phyloP scores from a whole-genome alignment of 2,888 invertebrate genomes.

The Spilosoma lubricipeda region DNA sequence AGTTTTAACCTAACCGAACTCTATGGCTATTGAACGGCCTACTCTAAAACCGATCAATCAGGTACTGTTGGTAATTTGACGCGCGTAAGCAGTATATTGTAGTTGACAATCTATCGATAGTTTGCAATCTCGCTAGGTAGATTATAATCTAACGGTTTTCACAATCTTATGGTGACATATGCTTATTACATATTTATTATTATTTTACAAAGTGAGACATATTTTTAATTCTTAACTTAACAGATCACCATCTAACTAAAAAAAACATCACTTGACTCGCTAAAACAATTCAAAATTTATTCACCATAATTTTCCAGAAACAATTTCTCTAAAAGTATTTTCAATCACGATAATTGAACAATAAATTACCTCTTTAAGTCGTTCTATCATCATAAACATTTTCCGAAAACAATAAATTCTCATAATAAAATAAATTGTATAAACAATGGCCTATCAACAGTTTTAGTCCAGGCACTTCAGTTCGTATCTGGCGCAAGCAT shows the following conservation, averaged over 20 bases:
- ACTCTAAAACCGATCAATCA: too few species aligned
- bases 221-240: too few species aligned
- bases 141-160: too few species aligned
- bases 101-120: too few species aligned
- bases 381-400: conserved; percentile 21
- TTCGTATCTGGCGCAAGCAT: conserved; percentile 78
- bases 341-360: conserved; percentile 20
- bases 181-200: too few species aligned
- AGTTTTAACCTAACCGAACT: too few species aligned
- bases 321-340: conserved; percentile 18
- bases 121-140: too few species aligned
- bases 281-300: background rate
- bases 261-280: background rate
- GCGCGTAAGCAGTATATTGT: too few species aligned
- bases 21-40: too few species aligned
- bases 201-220: too few species aligned
- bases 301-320: background rate
- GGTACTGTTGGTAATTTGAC: too few species aligned
- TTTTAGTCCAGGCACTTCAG: conserved; percentile 67
- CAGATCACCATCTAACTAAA: background rate
- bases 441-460: conserved; percentile 56
- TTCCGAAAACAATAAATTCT: conserved; percentile 19
- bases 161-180: too few species aligned
- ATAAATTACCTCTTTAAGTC: conserved; percentile 18
- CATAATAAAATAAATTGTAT: conserved; percentile 40